These are phyloP conservation scores for Tragelaphus oryx DNA, from an alignment of 2,797 vertebrate species.

Conservation along the genomic window DNA sequence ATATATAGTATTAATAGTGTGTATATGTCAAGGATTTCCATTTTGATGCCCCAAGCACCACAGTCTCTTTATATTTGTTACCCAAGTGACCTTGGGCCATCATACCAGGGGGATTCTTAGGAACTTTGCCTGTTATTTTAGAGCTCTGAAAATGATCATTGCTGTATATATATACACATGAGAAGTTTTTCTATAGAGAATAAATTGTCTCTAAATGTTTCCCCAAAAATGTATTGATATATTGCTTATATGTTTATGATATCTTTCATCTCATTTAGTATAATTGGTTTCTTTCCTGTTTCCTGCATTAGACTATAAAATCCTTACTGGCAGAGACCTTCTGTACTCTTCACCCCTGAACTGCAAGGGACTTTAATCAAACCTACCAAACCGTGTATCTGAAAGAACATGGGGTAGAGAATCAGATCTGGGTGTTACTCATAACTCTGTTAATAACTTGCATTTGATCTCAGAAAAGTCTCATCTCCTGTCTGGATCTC, in stretches of 20 bases:
- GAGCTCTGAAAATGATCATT: neutral
- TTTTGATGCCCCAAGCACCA: neutral
- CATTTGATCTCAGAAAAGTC: neutral
- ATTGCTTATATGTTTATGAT: neutral
- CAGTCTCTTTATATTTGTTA: neutral
- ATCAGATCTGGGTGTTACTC: neutral
- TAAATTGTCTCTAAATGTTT: neutral
- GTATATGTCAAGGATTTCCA: neutral
- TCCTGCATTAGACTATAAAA: neutral
- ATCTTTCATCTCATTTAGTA: neutral
- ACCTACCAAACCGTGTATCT: neutral
- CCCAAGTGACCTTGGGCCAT: neutral
- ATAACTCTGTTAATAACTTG: neutral
- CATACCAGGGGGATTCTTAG: neutral
- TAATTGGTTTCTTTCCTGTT: neutral
- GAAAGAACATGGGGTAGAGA: neutral
- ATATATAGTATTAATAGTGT: neutral
- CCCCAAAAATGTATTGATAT: neutral
- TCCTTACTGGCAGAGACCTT: neutral
- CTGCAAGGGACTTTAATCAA: neutral
- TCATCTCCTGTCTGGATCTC: neutral
- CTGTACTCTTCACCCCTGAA: neutral
- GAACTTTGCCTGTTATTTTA: neutral
- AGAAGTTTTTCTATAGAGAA: neutral
- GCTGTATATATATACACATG: neutral